Percentiles rank a stretch among this genome's conserved stretches.
phyloP scores from a whole-genome alignment of 2,888 invertebrate species.

The Noctua comes region DNA sequence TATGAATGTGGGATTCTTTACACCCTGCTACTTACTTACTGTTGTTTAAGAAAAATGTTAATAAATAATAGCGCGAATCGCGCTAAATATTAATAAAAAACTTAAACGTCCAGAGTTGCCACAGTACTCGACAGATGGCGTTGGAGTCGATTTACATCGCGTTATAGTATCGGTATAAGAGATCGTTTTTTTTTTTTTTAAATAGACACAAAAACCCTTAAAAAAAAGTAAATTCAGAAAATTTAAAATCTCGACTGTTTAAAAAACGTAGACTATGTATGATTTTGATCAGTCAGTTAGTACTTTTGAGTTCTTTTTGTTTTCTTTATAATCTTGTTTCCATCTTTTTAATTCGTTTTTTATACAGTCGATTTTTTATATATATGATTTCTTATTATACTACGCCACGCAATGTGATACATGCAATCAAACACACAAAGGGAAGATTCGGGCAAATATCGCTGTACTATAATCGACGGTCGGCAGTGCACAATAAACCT shows the following conservation, averaged over 20 bases:
- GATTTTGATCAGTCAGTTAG: neutral
- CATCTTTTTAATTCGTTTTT: neutral
- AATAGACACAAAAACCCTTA: neutral
- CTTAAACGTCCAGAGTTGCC: neutral
- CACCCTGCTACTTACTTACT: neutral
- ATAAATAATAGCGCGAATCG: neutral
- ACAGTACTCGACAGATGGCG: neutral
- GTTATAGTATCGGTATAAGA: neutral
- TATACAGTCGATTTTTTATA: neutral
- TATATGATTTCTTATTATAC: neutral
- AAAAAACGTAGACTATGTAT: neutral
- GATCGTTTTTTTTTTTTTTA: neutral
- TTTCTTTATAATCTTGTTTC: neutral
- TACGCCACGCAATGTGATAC: slow-evolving; percentile 20
- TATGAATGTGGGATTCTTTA: neutral
- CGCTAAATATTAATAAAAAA: neutral
- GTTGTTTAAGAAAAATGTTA: neutral
- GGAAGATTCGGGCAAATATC: slow-evolving; percentile 1
- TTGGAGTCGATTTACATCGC: neutral
- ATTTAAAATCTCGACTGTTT: neutral
- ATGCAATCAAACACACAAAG: slow-evolving; percentile 39
- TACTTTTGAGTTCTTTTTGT: neutral
- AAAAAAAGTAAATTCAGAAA: neutral
- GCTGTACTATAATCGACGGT: slow-evolving; percentile 1
- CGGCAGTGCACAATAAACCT: slow-evolving; percentile 27